phyloP scores from a whole-genome alignment of 2,888 invertebrate genomes.

The Micoletzkya japonica region DNA sequence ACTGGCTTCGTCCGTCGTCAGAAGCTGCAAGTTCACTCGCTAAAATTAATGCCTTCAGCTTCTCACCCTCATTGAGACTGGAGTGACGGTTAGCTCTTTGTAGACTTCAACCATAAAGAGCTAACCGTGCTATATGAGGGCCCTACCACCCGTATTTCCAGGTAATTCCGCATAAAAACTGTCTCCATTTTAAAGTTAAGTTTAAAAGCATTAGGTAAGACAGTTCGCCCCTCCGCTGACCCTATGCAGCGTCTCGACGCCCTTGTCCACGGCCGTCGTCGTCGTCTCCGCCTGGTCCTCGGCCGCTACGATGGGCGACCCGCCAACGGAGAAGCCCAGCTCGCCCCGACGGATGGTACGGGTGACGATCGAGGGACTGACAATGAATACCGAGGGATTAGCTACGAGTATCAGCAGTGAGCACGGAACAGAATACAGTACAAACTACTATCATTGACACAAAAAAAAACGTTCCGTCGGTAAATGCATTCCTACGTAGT shows the following conservation, averaged over 20 bases:
- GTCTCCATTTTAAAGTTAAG: too few relatives aligned
- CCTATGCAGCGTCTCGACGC: conserved; percentile 12
- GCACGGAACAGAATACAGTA: not conserved
- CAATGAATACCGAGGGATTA: not conserved
- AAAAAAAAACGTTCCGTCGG: too few relatives aligned
- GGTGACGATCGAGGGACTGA: not conserved
- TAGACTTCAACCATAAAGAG: too few relatives aligned
- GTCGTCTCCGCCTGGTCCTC: not conserved
- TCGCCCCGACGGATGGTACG: conserved; percentile 22
- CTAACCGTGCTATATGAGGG: too few relatives aligned
- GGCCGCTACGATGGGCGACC: conserved; percentile 10
- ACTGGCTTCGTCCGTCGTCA: not conserved
- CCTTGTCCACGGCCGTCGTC: not conserved
- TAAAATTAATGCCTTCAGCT: not conserved
- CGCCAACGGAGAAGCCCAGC: conserved; percentile 10
- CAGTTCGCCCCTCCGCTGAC: not conserved
- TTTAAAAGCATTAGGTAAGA: too few relatives aligned
- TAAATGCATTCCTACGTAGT: too few relatives aligned
- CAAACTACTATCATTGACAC: not conserved
- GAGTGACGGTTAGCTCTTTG: too few relatives aligned
- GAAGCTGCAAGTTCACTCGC: conserved; percentile 6
- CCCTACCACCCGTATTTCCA: not conserved
- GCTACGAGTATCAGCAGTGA: too few relatives aligned
- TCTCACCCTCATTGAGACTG: too few relatives aligned
- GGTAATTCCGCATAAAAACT: too few relatives aligned